Evolutionary conservation across 2,113 vertebrate species (phyloP), one percentile per base, ranked within the genome.

Genomic region (Girardinichthys multiradiatus): DNA sequence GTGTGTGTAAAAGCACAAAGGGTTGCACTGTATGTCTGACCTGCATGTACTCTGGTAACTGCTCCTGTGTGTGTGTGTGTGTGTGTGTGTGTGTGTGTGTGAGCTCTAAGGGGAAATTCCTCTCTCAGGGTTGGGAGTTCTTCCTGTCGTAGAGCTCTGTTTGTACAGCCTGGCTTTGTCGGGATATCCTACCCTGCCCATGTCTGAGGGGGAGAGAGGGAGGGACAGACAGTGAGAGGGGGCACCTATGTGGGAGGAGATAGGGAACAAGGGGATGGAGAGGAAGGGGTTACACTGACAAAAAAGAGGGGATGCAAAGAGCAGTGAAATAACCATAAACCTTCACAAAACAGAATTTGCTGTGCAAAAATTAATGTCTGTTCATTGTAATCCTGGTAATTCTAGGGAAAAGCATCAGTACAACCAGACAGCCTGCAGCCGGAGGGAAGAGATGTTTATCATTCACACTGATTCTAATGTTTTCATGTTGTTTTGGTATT

Each of bases 81-180:
- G 62, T 9, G 65, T 73, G 76, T 76, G 31, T 28, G 72, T 61
- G 54, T 79, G 74, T 77, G 80, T 83, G 79, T 81, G 72, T 81
- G 83, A 87, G 81, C 79, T 85, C 74, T 82, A 88, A 90, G 84
- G 92, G 92, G 92, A 93, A 94, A 94, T 94, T 94, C 94, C 94
- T 93, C 91, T 93, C 91, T 90, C 90, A 91, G 91, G 92, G 88
- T 81, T 90, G 87, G 90, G 93, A 93, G 94, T 90, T 85, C 90
- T 93, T 95, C 94, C 94, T 95, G 94, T 94, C 76, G 80, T 87
- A 93, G 91, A 91, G 90, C 90, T 90, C 88, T 95, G 94, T 95
- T 95, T 95, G 91, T 94, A 94, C 93, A 94, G 94, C 91, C 93
- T 82, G 90, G 90, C 92, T 93, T 92, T 93, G 90, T 84, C 93